Base-by-base conservation (phyloP, 1,140 invertebrate genomes). In the Mylabris phalerata region DNA sequence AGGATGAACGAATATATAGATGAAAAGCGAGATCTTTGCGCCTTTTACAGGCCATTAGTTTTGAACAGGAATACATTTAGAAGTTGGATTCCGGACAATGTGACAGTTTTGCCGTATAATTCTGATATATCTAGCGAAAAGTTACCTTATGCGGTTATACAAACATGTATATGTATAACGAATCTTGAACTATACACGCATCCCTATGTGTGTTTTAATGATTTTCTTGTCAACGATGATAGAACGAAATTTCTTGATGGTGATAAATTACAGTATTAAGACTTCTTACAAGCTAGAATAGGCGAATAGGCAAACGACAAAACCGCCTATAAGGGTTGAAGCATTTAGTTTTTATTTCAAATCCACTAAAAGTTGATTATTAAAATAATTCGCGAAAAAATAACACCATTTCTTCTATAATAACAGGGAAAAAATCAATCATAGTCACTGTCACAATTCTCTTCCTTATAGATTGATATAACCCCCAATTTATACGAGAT, bases 121-220 rank as follows among this genome's bases (percentile, higher is more conserved):
- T 32, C 55, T 48, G 48, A 57, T 57, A 57, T 57, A 57, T 57
- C 55, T 57, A 49, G 55, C 55, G 55, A 57, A 48, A 47, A 49
- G 13, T 48, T 57, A 41, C 10, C 7, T 11, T 24, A 47, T 47
- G 9, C 19, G 25, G 45, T 9, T 13, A 47, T 24, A 25, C n/a
- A 24, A 24, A 11, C 19, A 9, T 25, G 26, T 11, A 50, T 24
- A 50, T 48, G 19, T 48, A 25, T 25, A 26, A 25, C 4, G 19
- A n/a, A 6, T 25, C 10, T n/a, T 48, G 2, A 11, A 9, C 32
- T 3, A 11, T 47, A 3, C 13, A 10, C 25, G 7, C 3, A 47
- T 47, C 25, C 1, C 25, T 25, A 9, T 6, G 4, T 3, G 13
- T 44, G 13, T 44, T 19, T 44, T 44, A 44, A 44, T 44, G 42